phyloP scores from a whole-genome alignment of 2,797 vertebrate species.

The Distichodus sexfasciatus region DNA sequence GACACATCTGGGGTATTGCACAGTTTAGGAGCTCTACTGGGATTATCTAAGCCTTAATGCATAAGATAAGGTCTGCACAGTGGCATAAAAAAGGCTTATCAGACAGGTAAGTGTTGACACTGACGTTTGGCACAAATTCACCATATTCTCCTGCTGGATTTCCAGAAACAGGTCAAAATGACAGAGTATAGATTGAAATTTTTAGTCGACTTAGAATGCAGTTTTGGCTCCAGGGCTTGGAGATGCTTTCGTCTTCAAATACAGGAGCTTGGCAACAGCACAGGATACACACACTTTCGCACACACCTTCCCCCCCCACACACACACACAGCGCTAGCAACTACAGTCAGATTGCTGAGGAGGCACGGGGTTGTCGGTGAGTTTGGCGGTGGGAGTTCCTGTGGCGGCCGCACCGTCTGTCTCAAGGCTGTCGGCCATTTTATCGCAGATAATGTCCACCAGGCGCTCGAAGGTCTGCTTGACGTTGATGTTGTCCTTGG shows the following conservation, averaged over 20 bases:
- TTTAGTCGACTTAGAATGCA: neutral
- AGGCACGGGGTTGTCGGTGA: slow-evolving; percentile 88
- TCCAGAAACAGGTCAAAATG: slow-evolving; percentile 14
- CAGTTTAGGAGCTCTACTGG: slow-evolving; percentile 25
- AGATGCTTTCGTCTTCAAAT: slow-evolving; percentile 33
- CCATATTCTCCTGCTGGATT: neutral
- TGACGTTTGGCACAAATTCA: slow-evolving; percentile 46
- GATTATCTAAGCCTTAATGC: slow-evolving; percentile 16
- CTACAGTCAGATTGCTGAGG: slow-evolving; percentile 86
- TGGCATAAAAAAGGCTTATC: slow-evolving; percentile 20
- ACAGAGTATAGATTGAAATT: neutral
- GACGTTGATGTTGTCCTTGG: slow-evolving; percentile 96
- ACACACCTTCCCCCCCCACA: neutral
- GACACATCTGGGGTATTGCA: slow-evolving; percentile 39
- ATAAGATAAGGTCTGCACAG: slow-evolving; percentile 50
- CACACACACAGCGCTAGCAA: slow-evolving; percentile 78
- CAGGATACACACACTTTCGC: slow-evolving; percentile 22
- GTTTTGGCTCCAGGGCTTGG: slow-evolving; percentile 11
- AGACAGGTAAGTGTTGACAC: slow-evolving; percentile 22
- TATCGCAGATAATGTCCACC: slow-evolving; percentile 97
- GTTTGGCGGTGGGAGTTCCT: slow-evolving; percentile 84
- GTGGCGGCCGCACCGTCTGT: slow-evolving; percentile 78
- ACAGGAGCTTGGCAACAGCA: slow-evolving; percentile 47
- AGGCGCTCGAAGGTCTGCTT: slow-evolving; percentile 97
- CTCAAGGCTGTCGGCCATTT: slow-evolving; percentile 96